A percentile compares a stretch with the other conserved stretches of the same genome.
Conservation (phyloP, 2,888 invertebrate genomes). For the Conistra vaccinii region DNA sequence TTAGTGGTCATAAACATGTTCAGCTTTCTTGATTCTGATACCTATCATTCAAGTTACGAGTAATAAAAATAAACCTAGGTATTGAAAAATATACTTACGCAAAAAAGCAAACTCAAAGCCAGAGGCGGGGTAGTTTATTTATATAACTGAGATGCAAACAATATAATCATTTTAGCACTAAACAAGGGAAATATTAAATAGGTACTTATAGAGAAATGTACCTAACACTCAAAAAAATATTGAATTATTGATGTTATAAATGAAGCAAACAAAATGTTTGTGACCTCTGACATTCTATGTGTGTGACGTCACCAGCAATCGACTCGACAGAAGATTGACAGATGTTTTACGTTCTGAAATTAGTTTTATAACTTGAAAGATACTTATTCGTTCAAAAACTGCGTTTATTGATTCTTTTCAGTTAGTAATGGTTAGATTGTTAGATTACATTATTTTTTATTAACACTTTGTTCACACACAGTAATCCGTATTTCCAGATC, state of each 20-base stretch:
- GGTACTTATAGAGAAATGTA: neutral
- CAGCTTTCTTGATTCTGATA: neutral
- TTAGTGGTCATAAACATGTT: conserved; percentile 54
- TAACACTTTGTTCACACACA: neutral
- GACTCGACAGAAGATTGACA: conserved; percentile 33
- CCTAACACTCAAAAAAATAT: too few species aligned
- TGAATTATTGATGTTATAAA: too few species aligned
- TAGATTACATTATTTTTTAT: neutral
- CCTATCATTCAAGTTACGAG: neutral
- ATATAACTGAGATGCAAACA: neutral
- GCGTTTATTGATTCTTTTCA: neutral
- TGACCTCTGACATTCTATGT: conserved; percentile 26
- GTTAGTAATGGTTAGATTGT: too few species aligned
- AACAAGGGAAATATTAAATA: neutral
- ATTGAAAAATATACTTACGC: neutral
- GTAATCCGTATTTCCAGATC: neutral
- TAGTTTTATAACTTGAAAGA: neutral
- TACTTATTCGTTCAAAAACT: conserved; percentile 26
- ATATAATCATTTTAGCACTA: neutral
- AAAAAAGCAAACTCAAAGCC: neutral
- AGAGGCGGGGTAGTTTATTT: neutral
- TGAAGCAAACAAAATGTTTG: conserved; percentile 34
- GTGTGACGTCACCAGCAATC: conserved; percentile 45
- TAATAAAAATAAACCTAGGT: neutral
- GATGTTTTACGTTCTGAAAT: conserved; percentile 43